Conservation (phyloP, 2,797 vertebrate genomes). For the Lithobates sylvaticus region DNA sequence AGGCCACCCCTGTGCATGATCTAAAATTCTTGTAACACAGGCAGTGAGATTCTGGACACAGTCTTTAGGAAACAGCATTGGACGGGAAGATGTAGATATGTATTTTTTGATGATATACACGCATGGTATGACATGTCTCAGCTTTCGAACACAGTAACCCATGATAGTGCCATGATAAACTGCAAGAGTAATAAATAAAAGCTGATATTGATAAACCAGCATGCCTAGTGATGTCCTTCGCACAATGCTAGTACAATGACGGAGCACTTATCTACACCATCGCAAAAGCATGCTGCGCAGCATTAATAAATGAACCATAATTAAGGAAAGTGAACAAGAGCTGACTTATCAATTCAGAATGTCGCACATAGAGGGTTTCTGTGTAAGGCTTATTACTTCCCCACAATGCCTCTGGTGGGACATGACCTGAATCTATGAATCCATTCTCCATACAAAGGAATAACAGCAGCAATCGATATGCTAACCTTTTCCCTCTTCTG, state of each 20-base stretch:
- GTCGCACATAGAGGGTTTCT: conserved; percentile 58
- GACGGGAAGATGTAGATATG: no score
- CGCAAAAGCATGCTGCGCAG: conserved; percentile 43
- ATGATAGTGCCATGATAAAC: conserved; percentile 4
- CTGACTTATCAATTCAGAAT: conserved; percentile 63
- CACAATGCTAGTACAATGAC: conserved; percentile 54
- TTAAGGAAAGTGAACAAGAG: conserved; percentile 62
- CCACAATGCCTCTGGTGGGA: conserved; percentile 62
- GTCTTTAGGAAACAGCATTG: no score
- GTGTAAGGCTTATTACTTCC: conserved; percentile 63
- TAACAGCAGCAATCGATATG: conserved; percentile 59
- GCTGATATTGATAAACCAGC: conserved; percentile 41
- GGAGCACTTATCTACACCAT: conserved; percentile 61
- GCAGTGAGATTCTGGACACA: no score
- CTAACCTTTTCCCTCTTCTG: conserved; percentile 61
- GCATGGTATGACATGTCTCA: not conserved
- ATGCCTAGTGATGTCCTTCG: conserved; percentile 33
- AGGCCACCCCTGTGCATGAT: no score
- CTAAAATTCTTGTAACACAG: no score
- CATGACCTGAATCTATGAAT: conserved; percentile 64
- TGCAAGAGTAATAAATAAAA: conserved; percentile 10
- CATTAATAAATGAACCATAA: conserved; percentile 61
- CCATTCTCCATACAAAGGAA: conserved; percentile 61
- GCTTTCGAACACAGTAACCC: not conserved
- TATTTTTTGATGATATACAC: not conserved